Evolutionary conservation across 2,113 vertebrate species (phyloP).

Genomic region (Apteryx mantelli): DNA sequence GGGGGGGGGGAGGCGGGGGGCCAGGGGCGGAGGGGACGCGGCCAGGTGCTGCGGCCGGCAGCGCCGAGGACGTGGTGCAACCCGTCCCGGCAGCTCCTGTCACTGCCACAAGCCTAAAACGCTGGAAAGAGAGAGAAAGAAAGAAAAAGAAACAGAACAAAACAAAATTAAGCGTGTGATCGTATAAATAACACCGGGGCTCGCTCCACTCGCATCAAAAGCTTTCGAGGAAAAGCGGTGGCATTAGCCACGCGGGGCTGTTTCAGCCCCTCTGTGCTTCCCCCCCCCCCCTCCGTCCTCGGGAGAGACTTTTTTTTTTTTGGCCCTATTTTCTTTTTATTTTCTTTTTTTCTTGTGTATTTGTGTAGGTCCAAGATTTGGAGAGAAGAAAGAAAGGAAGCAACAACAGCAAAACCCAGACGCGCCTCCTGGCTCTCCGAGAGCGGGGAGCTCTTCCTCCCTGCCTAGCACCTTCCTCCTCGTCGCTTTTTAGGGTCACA

Average conservation of each 20-base stretch:
- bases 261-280: neutral
- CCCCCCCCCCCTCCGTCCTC: neutral
- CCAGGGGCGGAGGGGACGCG: constrained; percentile 21
- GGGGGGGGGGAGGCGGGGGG: constrained; percentile 46
- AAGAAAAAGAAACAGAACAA: neutral
- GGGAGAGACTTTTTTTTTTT: neutral
- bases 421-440: neutral
- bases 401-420: too few species aligned
- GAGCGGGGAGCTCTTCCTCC: neutral
- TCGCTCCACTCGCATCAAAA: neutral
- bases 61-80: constrained; percentile 24
- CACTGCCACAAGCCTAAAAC: neutral
- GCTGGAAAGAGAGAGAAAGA: neutral
- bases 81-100: constrained; percentile 10
- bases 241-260: neutral
- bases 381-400: neutral
- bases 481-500: too few species aligned
- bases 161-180: neutral
- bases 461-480: too few species aligned
- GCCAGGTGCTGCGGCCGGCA: neutral
- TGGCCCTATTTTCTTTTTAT: neutral
- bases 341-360: neutral
- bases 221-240: constrained; percentile 53
- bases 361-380: neutral
- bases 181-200: neutral